A percentile compares a stretch with the other conserved stretches of the same genome.
Conservation (phyloP, 2,113 vertebrate genomes). For the Trochalopteron elliotii region DNA sequence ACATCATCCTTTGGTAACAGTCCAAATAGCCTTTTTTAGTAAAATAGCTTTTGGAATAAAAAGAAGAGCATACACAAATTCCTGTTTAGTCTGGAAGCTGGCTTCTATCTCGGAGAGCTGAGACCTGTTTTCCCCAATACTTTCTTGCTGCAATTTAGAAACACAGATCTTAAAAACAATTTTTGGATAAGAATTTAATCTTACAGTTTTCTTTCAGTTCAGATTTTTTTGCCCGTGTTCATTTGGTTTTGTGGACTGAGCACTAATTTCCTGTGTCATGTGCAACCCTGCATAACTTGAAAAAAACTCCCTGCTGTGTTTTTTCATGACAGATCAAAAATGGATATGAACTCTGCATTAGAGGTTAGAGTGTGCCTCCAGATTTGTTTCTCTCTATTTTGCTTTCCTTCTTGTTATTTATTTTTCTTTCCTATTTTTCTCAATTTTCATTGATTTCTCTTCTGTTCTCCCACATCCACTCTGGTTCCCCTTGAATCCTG, state of each 20-base stretch:
- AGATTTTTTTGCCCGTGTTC: background rate
- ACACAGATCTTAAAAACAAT: background rate
- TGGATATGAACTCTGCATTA: background rate
- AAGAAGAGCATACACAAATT: background rate
- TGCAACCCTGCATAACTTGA: background rate
- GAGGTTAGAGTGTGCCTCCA: constrained; percentile 3
- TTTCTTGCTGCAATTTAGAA: background rate
- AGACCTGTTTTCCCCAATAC: background rate
- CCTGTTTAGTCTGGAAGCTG: background rate
- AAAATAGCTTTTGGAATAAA: constrained; percentile 20
- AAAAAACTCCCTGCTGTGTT: constrained; percentile 15
- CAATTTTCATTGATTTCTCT: background rate
- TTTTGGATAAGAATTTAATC: background rate
- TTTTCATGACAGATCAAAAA: constrained; percentile 24
- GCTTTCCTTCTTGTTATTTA: constrained; percentile 21
- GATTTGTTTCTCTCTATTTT: constrained; percentile 17
- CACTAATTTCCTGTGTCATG: background rate
- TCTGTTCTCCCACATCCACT: background rate
- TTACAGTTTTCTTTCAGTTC: background rate
- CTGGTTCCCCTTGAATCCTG: background rate
- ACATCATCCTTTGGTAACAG: background rate
- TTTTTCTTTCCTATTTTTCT: constrained; percentile 23
- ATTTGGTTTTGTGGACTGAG: background rate
- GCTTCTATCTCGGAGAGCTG: background rate
- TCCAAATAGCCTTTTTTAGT: constrained; percentile 12